These are phyloP conservation scores for Mastacembelus armatus DNA, from an alignment of 2,797 vertebrate genomes.

Conservation along the genomic window DNA sequence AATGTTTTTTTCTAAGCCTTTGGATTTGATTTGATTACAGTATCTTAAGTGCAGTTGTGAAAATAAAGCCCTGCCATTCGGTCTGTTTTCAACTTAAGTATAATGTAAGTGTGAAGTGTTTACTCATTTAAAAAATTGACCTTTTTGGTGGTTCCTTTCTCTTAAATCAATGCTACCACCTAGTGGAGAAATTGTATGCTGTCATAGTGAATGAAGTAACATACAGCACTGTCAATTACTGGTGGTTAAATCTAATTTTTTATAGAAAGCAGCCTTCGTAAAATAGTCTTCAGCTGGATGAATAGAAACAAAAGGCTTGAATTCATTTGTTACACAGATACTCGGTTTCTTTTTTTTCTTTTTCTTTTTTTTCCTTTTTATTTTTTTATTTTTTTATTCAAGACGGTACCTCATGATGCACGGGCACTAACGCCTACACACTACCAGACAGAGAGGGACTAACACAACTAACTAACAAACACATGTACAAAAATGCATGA, in stretches of 20 bases:
- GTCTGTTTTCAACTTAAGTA: conserved; percentile 25
- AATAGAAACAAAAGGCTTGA: not conserved
- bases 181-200: conserved; percentile 60
- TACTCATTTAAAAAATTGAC: conserved; percentile 7
- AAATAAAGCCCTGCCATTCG: conserved; percentile 36
- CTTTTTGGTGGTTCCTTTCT: not conserved
- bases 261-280: not conserved
- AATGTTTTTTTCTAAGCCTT: too few species aligned
- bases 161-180: conserved; percentile 57
- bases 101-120: conserved; percentile 28
- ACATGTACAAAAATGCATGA: conserved; percentile 29
- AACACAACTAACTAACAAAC: conserved; percentile 25
- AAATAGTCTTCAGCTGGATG: not conserved
- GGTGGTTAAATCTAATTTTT: not conserved
- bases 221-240: not conserved
- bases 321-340: not conserved
- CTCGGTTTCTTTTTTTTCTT: too few species aligned
- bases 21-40: conserved; percentile 48
- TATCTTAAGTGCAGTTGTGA: conserved; percentile 17
- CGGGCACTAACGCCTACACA: conserved; percentile 39
- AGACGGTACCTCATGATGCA: conserved; percentile 60
- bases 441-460: conserved; percentile 10
- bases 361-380: too few species aligned
- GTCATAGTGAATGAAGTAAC: too few species aligned
- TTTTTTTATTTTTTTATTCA: too few species aligned